These are phyloP conservation scores for Tachystola acroxantha DNA, from an alignment of 2,888 invertebrate species.

Conservation along the genomic window DNA sequence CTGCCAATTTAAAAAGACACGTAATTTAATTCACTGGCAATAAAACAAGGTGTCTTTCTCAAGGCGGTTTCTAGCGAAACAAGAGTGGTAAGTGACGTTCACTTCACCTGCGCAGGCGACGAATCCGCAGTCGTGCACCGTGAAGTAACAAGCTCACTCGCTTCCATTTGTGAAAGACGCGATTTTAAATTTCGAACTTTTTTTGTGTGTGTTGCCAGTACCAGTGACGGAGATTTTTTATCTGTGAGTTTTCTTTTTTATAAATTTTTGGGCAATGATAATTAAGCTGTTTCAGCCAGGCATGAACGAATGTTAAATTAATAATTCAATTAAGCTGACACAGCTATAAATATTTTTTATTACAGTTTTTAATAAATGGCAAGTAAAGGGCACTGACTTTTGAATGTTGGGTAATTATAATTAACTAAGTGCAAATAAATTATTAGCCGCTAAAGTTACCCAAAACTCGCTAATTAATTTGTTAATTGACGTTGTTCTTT, in stretches of 20 bases:
- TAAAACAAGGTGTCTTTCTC: slow-evolving; percentile 37
- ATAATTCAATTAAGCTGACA: too few species aligned
- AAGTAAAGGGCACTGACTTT: too few species aligned
- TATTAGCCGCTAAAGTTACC: too few species aligned
- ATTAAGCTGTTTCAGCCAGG: too few species aligned
- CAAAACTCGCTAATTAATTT: too few species aligned
- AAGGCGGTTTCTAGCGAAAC: slow-evolving; percentile 51
- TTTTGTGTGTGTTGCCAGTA: slow-evolving; percentile 52
- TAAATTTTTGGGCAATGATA: background rate
- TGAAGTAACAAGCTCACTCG: slow-evolving; percentile 36
- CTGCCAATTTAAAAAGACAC: slow-evolving; percentile 47
- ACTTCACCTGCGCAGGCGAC: slow-evolving; percentile 67
- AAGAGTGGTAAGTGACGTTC: slow-evolving; percentile 65
- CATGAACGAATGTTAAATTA: too few species aligned
- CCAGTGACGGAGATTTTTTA: slow-evolving; percentile 31
- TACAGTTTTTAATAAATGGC: too few species aligned
- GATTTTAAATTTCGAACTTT: slow-evolving; percentile 28
- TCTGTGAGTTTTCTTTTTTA: slow-evolving; percentile 12
- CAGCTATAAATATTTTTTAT: too few species aligned
- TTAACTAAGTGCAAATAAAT: too few species aligned
- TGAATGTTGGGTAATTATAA: too few species aligned
- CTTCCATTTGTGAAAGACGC: slow-evolving; percentile 35
- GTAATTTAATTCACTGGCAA: slow-evolving; percentile 25
- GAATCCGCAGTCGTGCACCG: slow-evolving; percentile 59
- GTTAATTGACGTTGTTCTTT: too few species aligned